phyloP scores from a whole-genome alignment of 1,140 invertebrate genomes.

The Drosophila pseudoananassae region DNA sequence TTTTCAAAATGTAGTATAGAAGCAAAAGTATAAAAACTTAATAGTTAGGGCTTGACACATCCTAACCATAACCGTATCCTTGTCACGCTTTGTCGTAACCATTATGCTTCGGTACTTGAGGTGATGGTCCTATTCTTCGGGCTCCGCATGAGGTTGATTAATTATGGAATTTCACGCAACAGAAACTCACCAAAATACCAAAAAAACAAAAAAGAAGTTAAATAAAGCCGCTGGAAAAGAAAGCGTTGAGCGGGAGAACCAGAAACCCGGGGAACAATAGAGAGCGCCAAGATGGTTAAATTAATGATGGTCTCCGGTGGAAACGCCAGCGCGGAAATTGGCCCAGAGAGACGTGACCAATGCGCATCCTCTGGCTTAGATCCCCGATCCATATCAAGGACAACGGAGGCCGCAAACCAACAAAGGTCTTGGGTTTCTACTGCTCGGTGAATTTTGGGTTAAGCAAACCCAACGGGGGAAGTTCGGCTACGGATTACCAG shows the following conservation, averaged over 20 bases:
- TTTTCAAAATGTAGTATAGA: too few species aligned
- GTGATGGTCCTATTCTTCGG: slow-evolving; percentile 24
- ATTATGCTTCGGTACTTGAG: slow-evolving; percentile 16
- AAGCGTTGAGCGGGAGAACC: slow-evolving; percentile 35
- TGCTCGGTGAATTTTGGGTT: slow-evolving; percentile 64
- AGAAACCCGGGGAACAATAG: slow-evolving; percentile 32
- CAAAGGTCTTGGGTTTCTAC: slow-evolving; percentile 67
- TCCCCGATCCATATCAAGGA: slow-evolving; percentile 51
- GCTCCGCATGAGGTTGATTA: slow-evolving; percentile 71
- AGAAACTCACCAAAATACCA: slow-evolving; percentile 30
- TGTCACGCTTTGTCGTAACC: slow-evolving; percentile 57
- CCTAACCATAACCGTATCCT: slow-evolving; percentile 58
- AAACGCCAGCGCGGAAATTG: slow-evolving; percentile 75
- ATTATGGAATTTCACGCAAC: slow-evolving; percentile 81
- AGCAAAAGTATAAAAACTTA: too few species aligned
- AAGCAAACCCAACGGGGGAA: slow-evolving; percentile 72
- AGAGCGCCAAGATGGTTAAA: slow-evolving; percentile 63
- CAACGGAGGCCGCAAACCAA: slow-evolving; percentile 74
- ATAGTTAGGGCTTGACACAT: background rate
- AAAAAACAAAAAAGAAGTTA: slow-evolving; percentile 31
- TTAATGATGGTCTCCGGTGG: slow-evolving; percentile 60
- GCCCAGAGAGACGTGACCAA: slow-evolving; percentile 59
- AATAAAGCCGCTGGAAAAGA: slow-evolving; percentile 46
- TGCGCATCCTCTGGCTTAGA: slow-evolving; percentile 22
- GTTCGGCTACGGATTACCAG: slow-evolving; percentile 15